Percentiles rank a stretch among this genome's conserved stretches.
Evolutionary conservation across 2,113 vertebrate genomes (phyloP).

Genomic region (Chelonoidis abingdonii): DNA sequence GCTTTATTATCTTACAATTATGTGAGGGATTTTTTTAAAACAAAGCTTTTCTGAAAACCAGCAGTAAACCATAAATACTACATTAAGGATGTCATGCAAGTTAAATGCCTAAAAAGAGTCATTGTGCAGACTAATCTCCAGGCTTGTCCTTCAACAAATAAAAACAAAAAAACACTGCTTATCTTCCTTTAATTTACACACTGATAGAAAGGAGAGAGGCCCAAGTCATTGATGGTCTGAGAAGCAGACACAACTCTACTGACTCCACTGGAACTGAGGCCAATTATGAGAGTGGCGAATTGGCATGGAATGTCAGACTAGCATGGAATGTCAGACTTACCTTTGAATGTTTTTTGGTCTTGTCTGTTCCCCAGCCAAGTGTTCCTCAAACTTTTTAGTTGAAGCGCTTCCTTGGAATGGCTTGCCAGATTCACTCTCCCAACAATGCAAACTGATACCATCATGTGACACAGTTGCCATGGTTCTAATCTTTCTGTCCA

Average conservation of each 20-base stretch:
- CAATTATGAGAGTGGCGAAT: background rate
- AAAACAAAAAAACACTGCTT: background rate
- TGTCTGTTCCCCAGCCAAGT: background rate
- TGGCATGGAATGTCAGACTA: background rate
- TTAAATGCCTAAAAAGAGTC: background rate
- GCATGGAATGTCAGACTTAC: background rate
- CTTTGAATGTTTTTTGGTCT: background rate
- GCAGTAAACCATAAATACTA: background rate
- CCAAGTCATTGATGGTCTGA: background rate
- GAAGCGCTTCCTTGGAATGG: background rate
- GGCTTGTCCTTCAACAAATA: background rate
- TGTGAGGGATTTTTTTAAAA: background rate
- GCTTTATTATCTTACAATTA: background rate
- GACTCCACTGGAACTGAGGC: background rate
- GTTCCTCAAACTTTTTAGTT: background rate
- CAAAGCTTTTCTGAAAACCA: background rate
- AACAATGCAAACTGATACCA: background rate
- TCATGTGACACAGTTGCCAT: background rate
- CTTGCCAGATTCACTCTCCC: background rate
- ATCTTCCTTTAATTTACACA: background rate
- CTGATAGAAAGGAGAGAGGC: background rate
- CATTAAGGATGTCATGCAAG: background rate
- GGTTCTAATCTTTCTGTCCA: rapidly evolving
- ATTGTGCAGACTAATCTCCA: background rate
- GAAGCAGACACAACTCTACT: background rate